Evolutionary conservation across 2,888 invertebrate genomes (phyloP).

Genomic region (Prenolepis imparis): DNA sequence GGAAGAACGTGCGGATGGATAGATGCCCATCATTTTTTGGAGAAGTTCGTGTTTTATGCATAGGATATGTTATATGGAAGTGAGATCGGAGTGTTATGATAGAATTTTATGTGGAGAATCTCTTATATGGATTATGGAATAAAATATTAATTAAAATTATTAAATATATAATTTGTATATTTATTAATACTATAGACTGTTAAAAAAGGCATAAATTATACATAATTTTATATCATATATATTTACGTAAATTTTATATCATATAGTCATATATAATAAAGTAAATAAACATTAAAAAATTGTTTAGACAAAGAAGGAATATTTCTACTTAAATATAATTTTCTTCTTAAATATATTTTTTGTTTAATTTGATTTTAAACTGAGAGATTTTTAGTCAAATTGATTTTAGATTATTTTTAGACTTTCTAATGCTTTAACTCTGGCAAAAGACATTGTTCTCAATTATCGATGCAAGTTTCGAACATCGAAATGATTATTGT

Average conservation of each 20-base stretch:
- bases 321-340: too few species aligned
- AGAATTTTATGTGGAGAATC: slow-evolving; percentile 21
- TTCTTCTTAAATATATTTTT: slow-evolving; percentile 10
- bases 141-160: slow-evolving; percentile 28
- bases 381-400: background rate
- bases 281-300: background rate
- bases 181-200: slow-evolving; percentile 8
- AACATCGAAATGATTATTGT: slow-evolving; percentile 13
- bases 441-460: background rate
- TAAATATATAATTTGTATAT: background rate
- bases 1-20: slow-evolving; percentile 36
- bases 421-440: background rate
- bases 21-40: slow-evolving; percentile 50
- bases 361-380: background rate
- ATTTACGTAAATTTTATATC: too few species aligned
- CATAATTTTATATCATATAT: background rate
- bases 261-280: background rate
- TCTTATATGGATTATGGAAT: background rate
- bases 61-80: slow-evolving; percentile 11
- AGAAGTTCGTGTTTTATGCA: slow-evolving; percentile 46
- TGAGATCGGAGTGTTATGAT: slow-evolving; percentile 3
- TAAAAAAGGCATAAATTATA: background rate
- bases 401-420: background rate
- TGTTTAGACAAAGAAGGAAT: background rate
- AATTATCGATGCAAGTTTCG: background rate